phyloP scores from a whole-genome alignment of 1,140 invertebrate genomes.

The Mactra quadrangularis region DNA sequence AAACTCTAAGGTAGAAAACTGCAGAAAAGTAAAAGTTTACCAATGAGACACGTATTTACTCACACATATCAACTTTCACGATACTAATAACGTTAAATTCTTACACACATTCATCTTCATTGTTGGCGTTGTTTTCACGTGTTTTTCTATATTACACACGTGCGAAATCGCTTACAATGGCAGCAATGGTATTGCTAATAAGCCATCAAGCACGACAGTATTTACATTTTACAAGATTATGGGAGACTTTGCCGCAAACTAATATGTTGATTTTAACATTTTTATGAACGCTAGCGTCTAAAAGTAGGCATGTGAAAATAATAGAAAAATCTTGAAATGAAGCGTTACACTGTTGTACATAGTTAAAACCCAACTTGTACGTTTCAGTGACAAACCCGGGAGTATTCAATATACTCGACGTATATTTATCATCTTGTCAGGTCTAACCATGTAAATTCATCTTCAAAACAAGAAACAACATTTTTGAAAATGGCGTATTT shows the following conservation, averaged over 20 bases:
- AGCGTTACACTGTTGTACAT: neutral
- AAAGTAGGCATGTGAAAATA: conserved; percentile 35
- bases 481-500: too few relatives aligned
- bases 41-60: too few relatives aligned
- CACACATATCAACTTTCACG: neutral
- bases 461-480: too few relatives aligned
- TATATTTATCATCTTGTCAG: too few relatives aligned
- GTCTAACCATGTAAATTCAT: too few relatives aligned
- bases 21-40: too few relatives aligned
- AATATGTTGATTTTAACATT: conserved; percentile 41
- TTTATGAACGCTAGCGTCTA: neutral
- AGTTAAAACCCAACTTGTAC: too few relatives aligned
- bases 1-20: too few relatives aligned
- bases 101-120: conserved; percentile 24
- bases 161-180: conserved; percentile 37
- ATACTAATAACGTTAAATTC: conserved; percentile 15
- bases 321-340: conserved; percentile 39
- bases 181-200: conserved; percentile 34
- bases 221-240: conserved; percentile 31
- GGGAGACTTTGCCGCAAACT: conserved; percentile 11
- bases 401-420: too few relatives aligned
- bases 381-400: too few relatives aligned
- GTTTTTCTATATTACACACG: conserved; percentile 26
- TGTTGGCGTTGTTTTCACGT: conserved; percentile 11
- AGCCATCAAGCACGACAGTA: conserved; percentile 29